A percentile compares a stretch with the other conserved stretches of the same genome.
phyloP scores from a whole-genome alignment of 2,797 vertebrate species.

The Cygnus olor region DNA sequence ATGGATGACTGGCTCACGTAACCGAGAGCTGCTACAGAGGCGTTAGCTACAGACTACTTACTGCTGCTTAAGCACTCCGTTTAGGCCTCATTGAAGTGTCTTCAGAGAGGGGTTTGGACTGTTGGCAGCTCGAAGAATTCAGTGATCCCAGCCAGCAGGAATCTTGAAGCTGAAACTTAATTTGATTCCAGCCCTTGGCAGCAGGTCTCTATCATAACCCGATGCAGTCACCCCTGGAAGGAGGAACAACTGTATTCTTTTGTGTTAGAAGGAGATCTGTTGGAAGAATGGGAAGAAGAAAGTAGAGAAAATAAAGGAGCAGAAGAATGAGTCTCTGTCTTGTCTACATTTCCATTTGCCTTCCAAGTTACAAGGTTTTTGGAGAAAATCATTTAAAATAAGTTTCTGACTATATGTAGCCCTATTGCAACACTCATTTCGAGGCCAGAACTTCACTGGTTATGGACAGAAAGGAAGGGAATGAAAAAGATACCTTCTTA shows the following conservation, averaged over 20 bases:
- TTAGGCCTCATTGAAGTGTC: not conserved
- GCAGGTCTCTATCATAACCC: not conserved
- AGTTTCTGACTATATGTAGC: not conserved
- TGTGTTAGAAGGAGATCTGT: not conserved
- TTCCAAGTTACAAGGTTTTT: not conserved
- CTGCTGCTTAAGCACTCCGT: not conserved
- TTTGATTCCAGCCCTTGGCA: not conserved
- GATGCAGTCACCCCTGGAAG: not conserved
- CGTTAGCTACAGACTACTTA: not conserved
- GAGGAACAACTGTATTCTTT: not conserved
- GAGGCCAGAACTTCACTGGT: not conserved
- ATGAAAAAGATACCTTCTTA: conserved; percentile 41
- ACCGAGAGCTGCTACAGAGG: conserved; percentile 31
- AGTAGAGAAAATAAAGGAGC: not conserved
- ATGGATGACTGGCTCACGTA: conserved; percentile 10
- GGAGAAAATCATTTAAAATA: not conserved
- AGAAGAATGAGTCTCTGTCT: not conserved
- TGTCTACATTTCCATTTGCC: not conserved
- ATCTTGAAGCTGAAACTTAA: not conserved
- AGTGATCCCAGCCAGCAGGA: not conserved
- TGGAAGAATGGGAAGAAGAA: conserved; percentile 13
- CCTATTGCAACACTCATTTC: conserved; percentile 30
- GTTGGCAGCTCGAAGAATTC: not conserved
- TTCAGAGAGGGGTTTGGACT: not conserved
- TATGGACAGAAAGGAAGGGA: not conserved